Evolutionary conservation across 2,797 vertebrate genomes (phyloP).

Genomic region (Chaunax sp.): DNA sequence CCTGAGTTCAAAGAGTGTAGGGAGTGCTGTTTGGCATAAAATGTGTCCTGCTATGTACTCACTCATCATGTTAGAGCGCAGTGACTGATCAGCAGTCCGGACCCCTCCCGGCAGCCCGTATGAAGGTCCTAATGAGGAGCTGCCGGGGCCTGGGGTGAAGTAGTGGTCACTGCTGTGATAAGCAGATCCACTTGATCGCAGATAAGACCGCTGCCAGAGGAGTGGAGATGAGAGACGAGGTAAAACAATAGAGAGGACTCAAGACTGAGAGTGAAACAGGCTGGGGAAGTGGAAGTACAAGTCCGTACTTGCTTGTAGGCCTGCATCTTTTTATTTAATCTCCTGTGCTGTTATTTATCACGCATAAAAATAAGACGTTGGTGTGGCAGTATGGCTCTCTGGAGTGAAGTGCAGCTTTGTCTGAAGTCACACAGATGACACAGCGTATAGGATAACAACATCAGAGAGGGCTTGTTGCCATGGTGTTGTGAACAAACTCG

Average conservation of each 20-base stretch:
- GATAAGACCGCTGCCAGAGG: conserved; percentile 55
- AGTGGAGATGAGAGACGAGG: conserved; percentile 38
- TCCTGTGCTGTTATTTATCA: conserved; percentile 21
- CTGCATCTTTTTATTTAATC: conserved; percentile 17
- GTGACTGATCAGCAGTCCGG: conserved; percentile 45
- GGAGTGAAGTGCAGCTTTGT: conserved; percentile 30
- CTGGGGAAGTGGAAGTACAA: conserved; percentile 44
- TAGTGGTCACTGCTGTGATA: conserved; percentile 35
- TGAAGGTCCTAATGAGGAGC: conserved; percentile 48
- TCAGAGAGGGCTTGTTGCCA: conserved; percentile 28
- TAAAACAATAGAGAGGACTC: conserved; percentile 48
- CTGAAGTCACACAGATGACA: conserved; percentile 26
- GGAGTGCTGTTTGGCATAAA: conserved; percentile 27
- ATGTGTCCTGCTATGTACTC: conserved; percentile 22
- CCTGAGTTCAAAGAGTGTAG: conserved; percentile 43
- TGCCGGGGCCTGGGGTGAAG: conserved; percentile 44
- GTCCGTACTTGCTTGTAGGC: conserved; percentile 21
- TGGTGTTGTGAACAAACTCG: conserved; percentile 41
- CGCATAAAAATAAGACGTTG: conserved; percentile 23
- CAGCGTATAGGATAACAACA: conserved; percentile 30
- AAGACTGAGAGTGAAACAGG: conserved; percentile 9
- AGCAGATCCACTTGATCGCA: conserved; percentile 42
- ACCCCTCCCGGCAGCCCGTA: conserved; percentile 33
- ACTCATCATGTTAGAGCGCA: conserved; percentile 29
- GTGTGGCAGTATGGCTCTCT: conserved; percentile 15